These are phyloP conservation scores for Lepidothrix coronata DNA, from an alignment of 2,113 vertebrate genomes.

Conservation along the genomic window DNA sequence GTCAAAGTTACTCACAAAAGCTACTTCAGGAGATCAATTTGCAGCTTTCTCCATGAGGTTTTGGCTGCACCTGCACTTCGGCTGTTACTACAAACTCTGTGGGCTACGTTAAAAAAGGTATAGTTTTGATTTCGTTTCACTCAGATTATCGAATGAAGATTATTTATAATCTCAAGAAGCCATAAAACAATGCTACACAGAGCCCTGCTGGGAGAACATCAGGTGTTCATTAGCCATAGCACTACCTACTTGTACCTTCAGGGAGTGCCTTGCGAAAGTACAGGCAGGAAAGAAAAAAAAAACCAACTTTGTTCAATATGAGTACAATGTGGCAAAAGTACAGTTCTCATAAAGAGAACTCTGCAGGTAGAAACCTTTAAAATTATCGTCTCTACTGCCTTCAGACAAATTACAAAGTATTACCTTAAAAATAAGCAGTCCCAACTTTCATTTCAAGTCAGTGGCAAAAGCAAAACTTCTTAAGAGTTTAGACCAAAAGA, in stretches of 20 bases:
- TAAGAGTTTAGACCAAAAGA: not conserved
- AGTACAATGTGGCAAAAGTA: not conserved
- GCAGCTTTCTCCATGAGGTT: not conserved
- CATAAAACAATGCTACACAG: not conserved
- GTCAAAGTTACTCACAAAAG: not conserved
- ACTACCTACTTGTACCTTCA: not conserved
- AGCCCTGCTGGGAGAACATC: not conserved
- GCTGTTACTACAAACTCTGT: not conserved
- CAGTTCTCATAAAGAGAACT: not conserved
- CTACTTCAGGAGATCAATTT: not conserved
- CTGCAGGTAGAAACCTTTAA: not conserved
- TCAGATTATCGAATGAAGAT: not conserved
- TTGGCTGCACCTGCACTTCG: not conserved
- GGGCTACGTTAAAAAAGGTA: not conserved
- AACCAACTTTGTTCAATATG: fast-evolving
- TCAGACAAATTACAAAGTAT: not conserved
- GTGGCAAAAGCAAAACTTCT: not conserved
- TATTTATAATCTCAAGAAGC: not conserved
- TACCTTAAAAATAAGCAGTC: not conserved
- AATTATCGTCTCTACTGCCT: not conserved
- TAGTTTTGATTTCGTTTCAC: not conserved
- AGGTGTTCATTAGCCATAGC: not conserved
- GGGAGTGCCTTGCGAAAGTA: not conserved
- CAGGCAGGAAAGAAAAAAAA: not conserved
- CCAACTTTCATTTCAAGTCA: not conserved